A percentile compares a stretch with the other conserved stretches of the same genome.
phyloP scores from a whole-genome alignment of 2,888 invertebrate genomes.

The Lamellibrachia satsuma region DNA sequence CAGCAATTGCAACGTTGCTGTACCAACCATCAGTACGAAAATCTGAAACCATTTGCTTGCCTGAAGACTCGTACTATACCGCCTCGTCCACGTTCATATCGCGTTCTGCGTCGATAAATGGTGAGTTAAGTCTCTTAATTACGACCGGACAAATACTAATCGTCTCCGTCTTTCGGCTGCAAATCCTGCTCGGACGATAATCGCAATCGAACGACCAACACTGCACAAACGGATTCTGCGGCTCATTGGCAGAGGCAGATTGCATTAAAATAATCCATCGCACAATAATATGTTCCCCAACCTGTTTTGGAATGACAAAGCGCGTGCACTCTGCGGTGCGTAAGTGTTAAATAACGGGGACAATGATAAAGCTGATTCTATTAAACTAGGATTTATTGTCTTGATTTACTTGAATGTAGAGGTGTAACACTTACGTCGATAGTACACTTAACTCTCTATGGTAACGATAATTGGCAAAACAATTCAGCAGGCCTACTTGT shows the following conservation, averaged over 20 bases:
- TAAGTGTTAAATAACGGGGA: neutral
- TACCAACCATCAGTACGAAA: neutral
- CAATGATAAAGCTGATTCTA: too few species aligned
- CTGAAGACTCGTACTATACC: neutral
- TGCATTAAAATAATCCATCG: neutral
- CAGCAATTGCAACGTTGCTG: neutral
- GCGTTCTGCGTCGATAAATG: neutral
- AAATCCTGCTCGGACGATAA: neutral
- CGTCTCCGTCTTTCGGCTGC: neutral
- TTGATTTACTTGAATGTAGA: too few species aligned
- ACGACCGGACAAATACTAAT: neutral
- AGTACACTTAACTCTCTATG: too few species aligned
- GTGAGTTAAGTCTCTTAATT: constrained; percentile 5
- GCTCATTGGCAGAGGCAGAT: neutral
- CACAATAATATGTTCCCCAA: neutral
- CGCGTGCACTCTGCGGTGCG: neutral
- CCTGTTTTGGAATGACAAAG: neutral
- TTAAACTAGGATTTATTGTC: too few species aligned
- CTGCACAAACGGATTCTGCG: neutral
- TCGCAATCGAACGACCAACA: neutral
- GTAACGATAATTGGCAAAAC: too few species aligned
- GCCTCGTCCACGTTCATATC: neutral
- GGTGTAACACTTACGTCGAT: too few species aligned
- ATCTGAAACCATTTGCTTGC: neutral
- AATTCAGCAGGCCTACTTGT: too few species aligned